Percentiles rank a stretch among this genome's conserved stretches.
phyloP scores from a whole-genome alignment of 35 echinoderm and acorn worm species.

The Strongylocentrotus purpuratus region DNA sequence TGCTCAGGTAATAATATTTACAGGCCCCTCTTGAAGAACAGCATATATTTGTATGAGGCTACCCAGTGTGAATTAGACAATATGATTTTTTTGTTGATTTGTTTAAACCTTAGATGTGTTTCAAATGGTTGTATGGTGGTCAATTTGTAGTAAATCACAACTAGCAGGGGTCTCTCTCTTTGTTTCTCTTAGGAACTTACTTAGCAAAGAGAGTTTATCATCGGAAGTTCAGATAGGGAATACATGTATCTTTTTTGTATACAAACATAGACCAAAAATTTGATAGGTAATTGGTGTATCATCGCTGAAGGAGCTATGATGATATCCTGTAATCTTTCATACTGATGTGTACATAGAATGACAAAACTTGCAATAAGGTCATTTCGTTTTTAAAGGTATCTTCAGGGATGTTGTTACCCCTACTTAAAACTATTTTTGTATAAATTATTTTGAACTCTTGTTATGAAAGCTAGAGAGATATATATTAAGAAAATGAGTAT shows the following conservation, averaged over 20 bases:
- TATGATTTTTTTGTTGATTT: no score
- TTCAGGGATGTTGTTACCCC: conserved; percentile 31
- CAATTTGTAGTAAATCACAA: not conserved
- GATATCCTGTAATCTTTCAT: conserved; percentile 1
- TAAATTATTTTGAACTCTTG: conserved; percentile 45
- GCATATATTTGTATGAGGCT: no score
- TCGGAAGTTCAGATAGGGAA: not conserved
- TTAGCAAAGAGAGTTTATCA: not conserved
- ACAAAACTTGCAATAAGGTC: conserved; percentile 11
- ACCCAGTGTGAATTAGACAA: no score
- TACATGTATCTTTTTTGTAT: not conserved
- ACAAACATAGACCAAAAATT: not conserved
- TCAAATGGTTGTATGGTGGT: no score
- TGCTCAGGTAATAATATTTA: no score
- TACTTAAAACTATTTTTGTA: conserved; percentile 24
- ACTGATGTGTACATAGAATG: conserved; percentile 23
- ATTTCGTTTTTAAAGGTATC: not conserved
- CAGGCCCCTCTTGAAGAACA: no score
- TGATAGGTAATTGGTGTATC: not conserved
- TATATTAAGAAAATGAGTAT: conserved; percentile 31
- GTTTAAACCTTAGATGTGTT: no score
- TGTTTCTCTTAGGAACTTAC: not conserved
- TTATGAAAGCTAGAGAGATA: conserved; percentile 17
- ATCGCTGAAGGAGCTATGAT: not conserved
- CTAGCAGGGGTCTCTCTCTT: not conserved